Evolutionary conservation across 1,140 invertebrate species (phyloP), one percentile per base, ranked within the genome.

Genomic region (fruit fly (Drosophila melanogaster)): DNA sequence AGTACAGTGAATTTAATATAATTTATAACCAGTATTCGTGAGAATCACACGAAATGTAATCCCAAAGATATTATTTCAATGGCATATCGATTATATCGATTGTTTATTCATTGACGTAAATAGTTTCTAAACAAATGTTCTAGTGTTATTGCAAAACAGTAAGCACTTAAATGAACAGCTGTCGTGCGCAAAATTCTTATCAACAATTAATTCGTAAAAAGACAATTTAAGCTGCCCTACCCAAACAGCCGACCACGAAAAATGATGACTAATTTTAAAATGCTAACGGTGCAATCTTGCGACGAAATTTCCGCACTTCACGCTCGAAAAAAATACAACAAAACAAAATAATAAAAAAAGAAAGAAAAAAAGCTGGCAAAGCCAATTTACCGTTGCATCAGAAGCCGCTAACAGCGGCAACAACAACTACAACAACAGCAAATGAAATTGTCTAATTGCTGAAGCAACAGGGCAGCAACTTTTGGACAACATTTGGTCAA

Each of bases 381-480:
- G n/a, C 30, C 41, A 62, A 67, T 81, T 67, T 67, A 83, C 67
- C 57, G 61, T 81, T 81, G 73, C 70, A 60, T 56, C 59, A 73
- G 75, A 46, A 38, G 37, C 41, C 33, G 19, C 41, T 19, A 58
- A 19, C 30, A 47, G 15, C 19, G 62, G 15, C 19, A 73, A 11
- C 17, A 62, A 15, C 22, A 53, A 26, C 58, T 41, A 41, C 26
- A 17, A 14, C 35, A 37, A 38, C 14, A 38, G 43, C 43, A 40
- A 75, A 74, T 65, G 41, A 57, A 77, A 80, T 60, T 75, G 62
- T 78, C 69, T 69, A 77, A 81, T 81, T 74, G 69, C 58, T 44
- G 40, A 55, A 43, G 56, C 49, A 74, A 55, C 54, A 38, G 26
- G 30, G 40, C 19, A 64, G 44, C 72, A 54, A 22, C 53, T 60